A percentile compares a stretch with the other conserved stretches of the same genome.
These are phyloP conservation scores for Kryphioiulus occultus DNA, from an alignment of 2,888 invertebrate genomes.

Conservation along the genomic window DNA sequence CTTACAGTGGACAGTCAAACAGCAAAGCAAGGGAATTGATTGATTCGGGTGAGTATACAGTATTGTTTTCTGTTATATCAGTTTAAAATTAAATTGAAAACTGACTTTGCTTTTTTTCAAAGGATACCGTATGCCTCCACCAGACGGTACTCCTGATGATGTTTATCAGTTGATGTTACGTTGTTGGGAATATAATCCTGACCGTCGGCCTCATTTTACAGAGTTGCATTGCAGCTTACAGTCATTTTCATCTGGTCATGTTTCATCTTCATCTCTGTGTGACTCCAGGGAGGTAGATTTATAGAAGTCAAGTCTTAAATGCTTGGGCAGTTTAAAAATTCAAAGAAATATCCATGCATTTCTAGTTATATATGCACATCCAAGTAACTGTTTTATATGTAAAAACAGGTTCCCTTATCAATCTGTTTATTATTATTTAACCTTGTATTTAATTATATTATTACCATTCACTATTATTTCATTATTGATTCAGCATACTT, in stretches of 20 bases:
- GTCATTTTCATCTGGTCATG: slow-evolving; percentile 44
- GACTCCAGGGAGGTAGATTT: slow-evolving; percentile 49
- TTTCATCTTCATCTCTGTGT: slow-evolving; percentile 42
- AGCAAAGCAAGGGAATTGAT: slow-evolving; percentile 92
- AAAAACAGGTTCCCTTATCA: neutral
- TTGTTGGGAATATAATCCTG: slow-evolving; percentile 94
- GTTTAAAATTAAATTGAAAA: neutral
- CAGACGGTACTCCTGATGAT: slow-evolving; percentile 85
- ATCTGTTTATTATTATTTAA: slow-evolving; percentile 6
- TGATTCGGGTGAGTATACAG: slow-evolving; percentile 74
- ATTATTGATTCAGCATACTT: neutral
- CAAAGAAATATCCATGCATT: neutral
- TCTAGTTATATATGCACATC: neutral
- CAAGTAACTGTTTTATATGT: neutral
- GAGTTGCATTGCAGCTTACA: slow-evolving; percentile 68
- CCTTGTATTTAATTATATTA: slow-evolving; percentile 18
- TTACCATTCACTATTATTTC: neutral
- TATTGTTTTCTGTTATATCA: neutral
- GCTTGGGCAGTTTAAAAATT: neutral
- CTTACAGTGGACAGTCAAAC: slow-evolving; percentile 93
- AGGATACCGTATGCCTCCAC: slow-evolving; percentile 94
- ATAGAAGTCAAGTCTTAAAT: slow-evolving; percentile 31
- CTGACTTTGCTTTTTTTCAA: slow-evolving; percentile 51
- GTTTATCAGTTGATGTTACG: slow-evolving; percentile 89
- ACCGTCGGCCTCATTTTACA: slow-evolving; percentile 89